A percentile compares a stretch with the other conserved stretches of the same genome.
These are phyloP conservation scores for Ophioninae sp. DNA, from an alignment of 2,888 invertebrate genomes.

Conservation along the genomic window DNA sequence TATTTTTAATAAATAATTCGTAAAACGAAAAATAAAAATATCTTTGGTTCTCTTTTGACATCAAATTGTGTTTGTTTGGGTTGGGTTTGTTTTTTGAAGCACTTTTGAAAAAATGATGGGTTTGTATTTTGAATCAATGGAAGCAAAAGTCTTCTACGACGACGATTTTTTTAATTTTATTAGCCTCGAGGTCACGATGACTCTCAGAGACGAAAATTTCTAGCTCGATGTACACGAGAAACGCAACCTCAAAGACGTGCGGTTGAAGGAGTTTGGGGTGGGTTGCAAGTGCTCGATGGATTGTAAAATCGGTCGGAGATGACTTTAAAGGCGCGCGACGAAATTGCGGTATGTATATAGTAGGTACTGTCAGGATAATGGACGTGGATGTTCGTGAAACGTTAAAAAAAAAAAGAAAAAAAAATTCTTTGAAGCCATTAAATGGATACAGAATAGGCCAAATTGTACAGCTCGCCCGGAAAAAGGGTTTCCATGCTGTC, in stretches of 20 bases:
- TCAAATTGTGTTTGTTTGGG: too few relatives aligned
- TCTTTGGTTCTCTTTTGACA: too few relatives aligned
- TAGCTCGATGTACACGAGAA: background rate
- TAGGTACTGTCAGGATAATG: conserved; percentile 2
- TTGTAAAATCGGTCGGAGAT: conserved; percentile 28
- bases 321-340: conserved; percentile 2
- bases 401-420: background rate
- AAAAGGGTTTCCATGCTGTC: conserved; percentile 49
- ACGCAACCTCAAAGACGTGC: background rate
- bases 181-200: background rate
- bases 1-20: too few relatives aligned
- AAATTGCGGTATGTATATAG: conserved; percentile 9
- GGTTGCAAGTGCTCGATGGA: conserved; percentile 5
- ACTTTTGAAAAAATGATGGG: too few relatives aligned
- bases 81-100: too few relatives aligned
- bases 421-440: background rate
- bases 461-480: conserved; percentile 10
- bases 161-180: background rate
- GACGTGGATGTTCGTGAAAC: background rate
- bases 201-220: background rate
- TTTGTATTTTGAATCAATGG: background rate
- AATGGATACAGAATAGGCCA: background rate
- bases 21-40: too few relatives aligned
- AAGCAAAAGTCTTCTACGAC: background rate
- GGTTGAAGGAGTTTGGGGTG: background rate